phyloP scores from a whole-genome alignment of 2,888 invertebrate species.

The Alentia gelatinosa region DNA sequence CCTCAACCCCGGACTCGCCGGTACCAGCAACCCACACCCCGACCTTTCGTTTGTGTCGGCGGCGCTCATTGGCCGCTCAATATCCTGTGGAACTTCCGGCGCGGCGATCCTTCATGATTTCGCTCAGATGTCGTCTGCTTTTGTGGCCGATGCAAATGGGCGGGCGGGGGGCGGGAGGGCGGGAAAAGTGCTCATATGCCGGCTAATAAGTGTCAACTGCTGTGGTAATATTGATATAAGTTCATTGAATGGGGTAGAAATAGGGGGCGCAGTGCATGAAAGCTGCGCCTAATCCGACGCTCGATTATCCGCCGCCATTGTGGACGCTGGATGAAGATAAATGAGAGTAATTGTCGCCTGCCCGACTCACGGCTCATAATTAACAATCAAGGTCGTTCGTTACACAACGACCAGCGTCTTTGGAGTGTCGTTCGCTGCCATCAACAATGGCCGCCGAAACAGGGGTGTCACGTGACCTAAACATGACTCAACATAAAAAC shows the following conservation, averaged over 20 bases:
- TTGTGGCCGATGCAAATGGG: constrained; percentile 40
- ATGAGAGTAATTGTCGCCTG: constrained; percentile 19
- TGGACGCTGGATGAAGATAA: background rate
- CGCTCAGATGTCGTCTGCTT: background rate
- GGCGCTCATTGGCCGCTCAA: constrained; percentile 47
- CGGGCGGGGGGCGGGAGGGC: background rate
- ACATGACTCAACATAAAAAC: constrained; percentile 33
- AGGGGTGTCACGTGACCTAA: background rate
- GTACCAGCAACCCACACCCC: too few species aligned
- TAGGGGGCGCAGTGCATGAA: background rate
- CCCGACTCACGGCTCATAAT: background rate
- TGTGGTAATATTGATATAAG: constrained; percentile 41
- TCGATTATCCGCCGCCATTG: background rate
- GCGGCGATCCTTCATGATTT: constrained; percentile 37
- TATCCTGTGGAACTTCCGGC: constrained; percentile 51
- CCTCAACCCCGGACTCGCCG: background rate
- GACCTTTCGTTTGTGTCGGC: constrained; percentile 13
- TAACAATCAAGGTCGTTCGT: background rate
- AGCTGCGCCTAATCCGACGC: background rate
- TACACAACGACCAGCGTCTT: constrained; percentile 11
- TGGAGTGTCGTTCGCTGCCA: background rate
- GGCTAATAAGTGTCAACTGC: constrained; percentile 32
- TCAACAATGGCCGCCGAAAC: background rate
- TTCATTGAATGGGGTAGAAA: background rate
- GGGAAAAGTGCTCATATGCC: background rate